Evolutionary conservation across 2,888 invertebrate species (phyloP).

Genomic region (Hermaeophaga mercurialis): DNA sequence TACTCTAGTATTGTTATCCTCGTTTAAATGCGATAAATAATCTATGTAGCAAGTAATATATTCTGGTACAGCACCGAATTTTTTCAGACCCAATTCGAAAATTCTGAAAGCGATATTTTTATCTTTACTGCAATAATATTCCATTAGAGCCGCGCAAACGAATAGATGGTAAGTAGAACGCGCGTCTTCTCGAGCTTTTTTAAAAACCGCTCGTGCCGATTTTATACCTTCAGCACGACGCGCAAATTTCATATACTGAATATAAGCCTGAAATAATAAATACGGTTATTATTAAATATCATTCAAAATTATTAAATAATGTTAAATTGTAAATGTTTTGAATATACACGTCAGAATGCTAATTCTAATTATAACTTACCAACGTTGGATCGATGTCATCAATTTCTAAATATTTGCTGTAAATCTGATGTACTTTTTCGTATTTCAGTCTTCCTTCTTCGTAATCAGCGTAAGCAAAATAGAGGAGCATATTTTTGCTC

Average conservation of each 20-base stretch:
- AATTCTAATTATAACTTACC: constrained; percentile 66
- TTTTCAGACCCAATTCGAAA: constrained; percentile 96
- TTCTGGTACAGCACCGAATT: constrained; percentile 93
- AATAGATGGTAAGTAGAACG: constrained; percentile 90
- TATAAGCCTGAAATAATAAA: constrained; percentile 72
- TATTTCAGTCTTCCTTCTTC: constrained; percentile 96
- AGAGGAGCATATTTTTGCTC: constrained; percentile 89
- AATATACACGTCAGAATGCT: too few relatives aligned
- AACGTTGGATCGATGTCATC: constrained; percentile 93
- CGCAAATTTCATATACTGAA: constrained; percentile 99
- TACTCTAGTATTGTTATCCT: constrained; percentile 99
- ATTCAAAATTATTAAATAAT: too few relatives aligned
- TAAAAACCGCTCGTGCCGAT: constrained; percentile 92
- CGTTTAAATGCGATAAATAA: constrained; percentile 96
- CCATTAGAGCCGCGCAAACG: constrained; percentile 97
- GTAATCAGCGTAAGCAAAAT: constrained; percentile 98
- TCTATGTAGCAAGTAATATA: constrained; percentile 96
- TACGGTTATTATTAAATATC: too few relatives aligned
- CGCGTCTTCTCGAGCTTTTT: constrained; percentile 89
- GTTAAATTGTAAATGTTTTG: too few relatives aligned
- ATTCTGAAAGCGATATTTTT: constrained; percentile 95
- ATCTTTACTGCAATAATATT: constrained; percentile 98
- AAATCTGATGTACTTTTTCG: constrained; percentile 95
- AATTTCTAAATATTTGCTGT: constrained; percentile 87
- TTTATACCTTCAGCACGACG: constrained; percentile 97